Base-by-base conservation (phyloP, 1,140 invertebrate genomes). In the Saccostrea echinata region DNA sequence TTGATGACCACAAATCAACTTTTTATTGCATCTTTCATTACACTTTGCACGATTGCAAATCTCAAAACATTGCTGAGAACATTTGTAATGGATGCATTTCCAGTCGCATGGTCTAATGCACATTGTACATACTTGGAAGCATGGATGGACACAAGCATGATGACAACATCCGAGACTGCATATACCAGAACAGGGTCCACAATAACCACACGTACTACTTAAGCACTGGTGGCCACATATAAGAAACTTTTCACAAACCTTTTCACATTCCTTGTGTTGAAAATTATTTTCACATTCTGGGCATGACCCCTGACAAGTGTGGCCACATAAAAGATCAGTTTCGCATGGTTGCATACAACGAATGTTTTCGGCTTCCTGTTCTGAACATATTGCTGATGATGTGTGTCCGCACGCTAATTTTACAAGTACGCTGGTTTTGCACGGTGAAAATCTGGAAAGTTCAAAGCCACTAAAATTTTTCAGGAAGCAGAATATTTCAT, bases 151-250 rank as follows among this genome's bases (percentile, higher is more conserved):
- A 91, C 97, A 97, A 84, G 90, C 93, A 51, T 91, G 94, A 88
- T 95, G 95, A 16, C 24, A 80, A 93, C 97, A 97, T 71, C 91
- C 94, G 81, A 96, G 95, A 82, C 95, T 91, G 92, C 97, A 97
- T 95, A 80, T 95, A 91, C 91, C 97, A 97, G 93, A 93, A 92
- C 97, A 97, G 6, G 96, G 96, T 52, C 96, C 96, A 90, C 97
- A 97, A n/a, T 85, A 68, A 11, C 68, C 84, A 81, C 90, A 91
- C 8, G 80, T 87, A 0, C 8, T 81, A n/a, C 57, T 86, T 64
- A 84, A 86, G 83, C 94, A 95, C 21, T 88, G 81, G 85, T 95
- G 94, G 4, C 94, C 94, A 91, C 94, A 95, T 24, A 95, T 88
- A 4, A 95, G 89, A 13, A 86, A 89, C 71, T 92, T 90, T n/a